These are phyloP conservation scores for Arremon aurantiirostris DNA, from an alignment of 2,797 vertebrate genomes.

Conservation along the genomic window DNA sequence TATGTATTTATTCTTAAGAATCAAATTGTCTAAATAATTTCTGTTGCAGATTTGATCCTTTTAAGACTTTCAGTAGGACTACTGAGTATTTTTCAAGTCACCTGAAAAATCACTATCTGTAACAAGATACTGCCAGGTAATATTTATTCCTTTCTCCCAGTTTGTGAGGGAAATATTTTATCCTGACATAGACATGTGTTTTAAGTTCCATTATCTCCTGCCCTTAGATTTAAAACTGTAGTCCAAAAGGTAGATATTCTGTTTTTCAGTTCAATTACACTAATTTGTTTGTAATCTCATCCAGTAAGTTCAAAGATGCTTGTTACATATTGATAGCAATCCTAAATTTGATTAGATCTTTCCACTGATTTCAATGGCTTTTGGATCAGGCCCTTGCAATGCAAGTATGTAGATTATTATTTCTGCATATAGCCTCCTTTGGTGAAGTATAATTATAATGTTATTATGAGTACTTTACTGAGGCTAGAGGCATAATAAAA, in stretches of 20 bases:
- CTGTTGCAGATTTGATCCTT: background rate
- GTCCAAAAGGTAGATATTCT: background rate
- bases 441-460: background rate
- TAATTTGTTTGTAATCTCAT: background rate
- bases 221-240: background rate
- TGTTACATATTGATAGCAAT: background rate
- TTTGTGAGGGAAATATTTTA: background rate
- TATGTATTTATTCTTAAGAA: background rate
- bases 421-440: background rate
- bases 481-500: background rate
- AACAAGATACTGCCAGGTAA: background rate
- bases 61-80: background rate
- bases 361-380: background rate
- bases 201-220: background rate
- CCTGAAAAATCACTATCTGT: background rate
- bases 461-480: background rate
- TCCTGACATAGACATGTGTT: background rate
- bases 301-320: background rate
- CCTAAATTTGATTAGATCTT: background rate
- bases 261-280: background rate
- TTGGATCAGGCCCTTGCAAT: background rate
- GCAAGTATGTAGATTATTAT: background rate
- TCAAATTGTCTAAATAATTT: background rate
- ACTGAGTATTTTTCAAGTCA: background rate
- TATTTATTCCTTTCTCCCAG: background rate